A percentile compares a stretch with the other conserved stretches of the same genome.
These are phyloP conservation scores for Urophycis tenuis DNA, from an alignment of 2,797 vertebrate species.

Conservation along the genomic window DNA sequence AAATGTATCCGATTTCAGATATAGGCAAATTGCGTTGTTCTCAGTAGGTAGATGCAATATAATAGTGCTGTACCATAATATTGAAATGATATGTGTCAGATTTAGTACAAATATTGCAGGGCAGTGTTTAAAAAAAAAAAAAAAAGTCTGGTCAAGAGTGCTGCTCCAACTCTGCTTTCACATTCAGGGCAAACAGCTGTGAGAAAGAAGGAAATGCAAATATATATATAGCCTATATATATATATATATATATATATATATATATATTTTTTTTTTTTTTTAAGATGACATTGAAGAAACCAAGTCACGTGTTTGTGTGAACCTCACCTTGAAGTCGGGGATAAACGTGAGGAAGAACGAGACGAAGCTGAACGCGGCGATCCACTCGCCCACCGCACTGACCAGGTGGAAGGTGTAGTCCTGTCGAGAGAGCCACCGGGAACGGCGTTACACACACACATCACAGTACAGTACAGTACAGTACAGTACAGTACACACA, in stretches of 20 bases:
- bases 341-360: slow-evolving; percentile 91
- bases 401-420: slow-evolving; percentile 71
- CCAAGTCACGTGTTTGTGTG: background rate
- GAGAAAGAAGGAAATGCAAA: slow-evolving; percentile 28
- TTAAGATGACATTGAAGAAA: background rate
- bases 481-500: too few species aligned
- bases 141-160: slow-evolving; percentile 9
- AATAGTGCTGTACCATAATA: background rate
- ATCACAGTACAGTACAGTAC: too few species aligned
- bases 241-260: too few species aligned
- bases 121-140: background rate
- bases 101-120: background rate
- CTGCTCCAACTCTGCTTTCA: slow-evolving; percentile 41
- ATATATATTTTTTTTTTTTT: too few species aligned
- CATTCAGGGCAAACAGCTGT: slow-evolving; percentile 63
- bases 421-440: slow-evolving; percentile 58
- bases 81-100: slow-evolving; percentile 6
- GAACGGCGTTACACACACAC: background rate
- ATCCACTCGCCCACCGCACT: slow-evolving; percentile 87
- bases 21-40: background rate
- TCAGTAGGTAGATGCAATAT: background rate
- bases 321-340: slow-evolving; percentile 86
- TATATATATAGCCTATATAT: too few species aligned
- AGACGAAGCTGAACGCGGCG: slow-evolving; percentile 86
- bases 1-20: background rate